Percentiles rank a stretch among this genome's conserved stretches.
Evolutionary conservation across 2,797 vertebrate genomes (phyloP).

Genomic region (Sebastes kiyomatsui): DNA sequence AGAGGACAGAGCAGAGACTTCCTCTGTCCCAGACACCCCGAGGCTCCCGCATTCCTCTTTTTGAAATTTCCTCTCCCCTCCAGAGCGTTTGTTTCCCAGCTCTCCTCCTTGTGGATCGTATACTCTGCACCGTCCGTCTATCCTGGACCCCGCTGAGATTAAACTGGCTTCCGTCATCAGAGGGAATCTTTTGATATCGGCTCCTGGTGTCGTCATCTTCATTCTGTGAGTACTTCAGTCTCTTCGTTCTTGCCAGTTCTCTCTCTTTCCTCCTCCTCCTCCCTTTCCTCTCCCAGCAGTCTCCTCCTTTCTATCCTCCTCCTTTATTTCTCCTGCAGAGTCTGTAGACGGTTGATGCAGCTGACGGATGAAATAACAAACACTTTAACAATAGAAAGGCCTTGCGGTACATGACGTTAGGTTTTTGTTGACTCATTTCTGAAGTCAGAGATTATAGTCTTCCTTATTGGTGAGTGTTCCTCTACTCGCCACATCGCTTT

Average conservation of each 20-base stretch:
- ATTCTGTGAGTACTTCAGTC: conserved; percentile 76
- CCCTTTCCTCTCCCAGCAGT: no score
- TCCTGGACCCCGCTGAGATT: conserved; percentile 41
- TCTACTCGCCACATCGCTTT: background rate
- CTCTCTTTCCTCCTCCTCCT: background rate
- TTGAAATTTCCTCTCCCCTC: conserved; percentile 1
- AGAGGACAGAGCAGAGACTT: conserved; percentile 37
- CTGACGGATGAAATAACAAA: background rate
- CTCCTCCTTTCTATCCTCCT: background rate
- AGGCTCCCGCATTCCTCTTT: conserved; percentile 21
- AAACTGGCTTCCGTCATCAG: conserved; percentile 59
- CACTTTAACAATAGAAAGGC: background rate
- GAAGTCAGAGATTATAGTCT: background rate
- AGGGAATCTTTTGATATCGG: conserved; percentile 62
- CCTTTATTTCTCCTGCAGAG: background rate
- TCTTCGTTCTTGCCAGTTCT: background rate
- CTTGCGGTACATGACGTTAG: background rate
- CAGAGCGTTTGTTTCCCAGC: conserved; percentile 1
- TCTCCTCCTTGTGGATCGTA: conserved; percentile 61
- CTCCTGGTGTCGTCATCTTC: conserved; percentile 75
- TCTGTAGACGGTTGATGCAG: background rate
- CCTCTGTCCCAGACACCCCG: background rate
- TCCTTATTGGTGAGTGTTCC: background rate
- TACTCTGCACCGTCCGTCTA: background rate
- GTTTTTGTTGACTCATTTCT: background rate